Conservation (phyloP, 2,113 vertebrate species). For the Phoxinus phoxinus region DNA sequence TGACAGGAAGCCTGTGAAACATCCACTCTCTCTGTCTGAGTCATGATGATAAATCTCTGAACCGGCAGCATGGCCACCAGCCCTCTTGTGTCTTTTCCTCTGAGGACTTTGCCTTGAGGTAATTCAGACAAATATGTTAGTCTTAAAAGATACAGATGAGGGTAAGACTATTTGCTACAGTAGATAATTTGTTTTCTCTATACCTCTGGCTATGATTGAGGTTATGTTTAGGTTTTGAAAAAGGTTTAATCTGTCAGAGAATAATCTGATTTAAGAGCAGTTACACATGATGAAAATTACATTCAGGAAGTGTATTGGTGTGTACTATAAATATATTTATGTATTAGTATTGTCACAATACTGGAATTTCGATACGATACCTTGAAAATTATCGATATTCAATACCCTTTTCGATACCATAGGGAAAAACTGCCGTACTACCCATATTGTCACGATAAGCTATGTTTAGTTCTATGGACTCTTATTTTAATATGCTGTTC, state of each 20-base stretch:
- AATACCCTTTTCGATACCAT: no score
- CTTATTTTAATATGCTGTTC: no score
- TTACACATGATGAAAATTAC: no score
- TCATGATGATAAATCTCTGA: constrained; percentile 31
- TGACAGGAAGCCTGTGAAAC: constrained; percentile 13
- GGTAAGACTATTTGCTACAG: neutral
- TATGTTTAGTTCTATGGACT: neutral
- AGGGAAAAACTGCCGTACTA: no score
- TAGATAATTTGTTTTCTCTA: neutral
- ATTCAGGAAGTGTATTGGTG: no score
- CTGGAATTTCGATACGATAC: no score
- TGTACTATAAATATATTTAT: no score
- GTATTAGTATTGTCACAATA: no score
- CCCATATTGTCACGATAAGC: no score
- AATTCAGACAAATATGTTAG: constrained; percentile 7
- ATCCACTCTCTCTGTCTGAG: neutral
- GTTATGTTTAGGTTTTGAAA: neutral
- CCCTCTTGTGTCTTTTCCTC: constrained; percentile 2
- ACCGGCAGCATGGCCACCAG: neutral
- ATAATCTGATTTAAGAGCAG: neutral
- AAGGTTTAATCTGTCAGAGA: neutral
- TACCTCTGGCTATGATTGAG: neutral
- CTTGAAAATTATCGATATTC: no score
- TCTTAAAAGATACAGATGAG: neutral
- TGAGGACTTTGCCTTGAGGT: neutral